Percentiles rank a stretch among this genome's conserved stretches.
Conservation (phyloP, 2,888 invertebrate species). For the Tubiluchus corallicola region DNA sequence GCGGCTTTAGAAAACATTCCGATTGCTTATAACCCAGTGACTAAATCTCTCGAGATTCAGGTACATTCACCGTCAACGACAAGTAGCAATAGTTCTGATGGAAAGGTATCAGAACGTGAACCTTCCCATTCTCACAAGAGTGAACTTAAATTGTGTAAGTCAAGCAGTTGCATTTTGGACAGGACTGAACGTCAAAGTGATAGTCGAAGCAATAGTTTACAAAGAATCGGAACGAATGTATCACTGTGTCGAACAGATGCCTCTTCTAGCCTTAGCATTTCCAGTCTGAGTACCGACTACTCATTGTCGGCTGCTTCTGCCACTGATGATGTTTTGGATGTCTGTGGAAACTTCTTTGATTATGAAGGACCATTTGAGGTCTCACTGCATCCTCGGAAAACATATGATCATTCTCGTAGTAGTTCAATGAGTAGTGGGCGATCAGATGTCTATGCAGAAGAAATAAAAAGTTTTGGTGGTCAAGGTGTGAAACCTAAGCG, state of each 20-base stretch:
- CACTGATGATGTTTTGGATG: too few species aligned
- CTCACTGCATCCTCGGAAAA: not conserved
- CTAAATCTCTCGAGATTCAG: not conserved
- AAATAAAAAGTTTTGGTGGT: not conserved
- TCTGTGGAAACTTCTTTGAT: not conserved
- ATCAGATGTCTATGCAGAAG: not conserved
- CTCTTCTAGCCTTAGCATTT: not conserved
- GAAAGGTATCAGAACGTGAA: not conserved
- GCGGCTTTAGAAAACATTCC: not conserved
- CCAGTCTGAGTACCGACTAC: not conserved
- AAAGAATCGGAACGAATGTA: not conserved
- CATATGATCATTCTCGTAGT: not conserved
- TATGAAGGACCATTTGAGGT: not conserved
- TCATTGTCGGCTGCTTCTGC: not conserved
- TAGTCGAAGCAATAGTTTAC: not conserved
- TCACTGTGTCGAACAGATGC: not conserved
- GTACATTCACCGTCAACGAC: not conserved
- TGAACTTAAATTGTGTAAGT: not conserved
- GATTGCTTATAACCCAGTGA: not conserved
- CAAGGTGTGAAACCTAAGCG: not conserved
- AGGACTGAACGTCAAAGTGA: not conserved
- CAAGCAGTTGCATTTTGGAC: not conserved
- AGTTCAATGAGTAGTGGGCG: constrained; percentile 1
- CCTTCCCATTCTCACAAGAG: not conserved
- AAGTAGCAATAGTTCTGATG: too few species aligned